Conservation (phyloP, 2,797 vertebrate genomes). For the Pantherophis alleghaniensis region DNA sequence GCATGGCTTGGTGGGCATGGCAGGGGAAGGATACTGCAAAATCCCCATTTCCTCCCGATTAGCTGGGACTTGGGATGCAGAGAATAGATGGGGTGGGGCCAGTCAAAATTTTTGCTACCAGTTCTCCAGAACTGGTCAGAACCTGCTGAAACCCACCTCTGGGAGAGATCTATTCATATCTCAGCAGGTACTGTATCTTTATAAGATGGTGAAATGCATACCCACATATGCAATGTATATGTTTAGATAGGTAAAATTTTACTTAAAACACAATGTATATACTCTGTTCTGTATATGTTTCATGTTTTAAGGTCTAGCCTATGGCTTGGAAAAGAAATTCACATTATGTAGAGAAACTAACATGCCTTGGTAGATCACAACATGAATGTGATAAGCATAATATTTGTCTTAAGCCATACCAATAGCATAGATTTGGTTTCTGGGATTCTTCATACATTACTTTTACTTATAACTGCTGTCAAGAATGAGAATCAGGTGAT, state of each 20-base stretch:
- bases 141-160: too few species aligned
- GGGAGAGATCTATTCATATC: neutral
- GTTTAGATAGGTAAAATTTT: neutral
- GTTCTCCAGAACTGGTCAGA: too few species aligned
- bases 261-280: neutral
- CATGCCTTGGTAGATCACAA: neutral
- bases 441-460: slow-evolving; percentile 35
- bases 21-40: too few species aligned
- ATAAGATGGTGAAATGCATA: neutral
- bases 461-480: slow-evolving; percentile 46
- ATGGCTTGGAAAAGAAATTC: neutral
- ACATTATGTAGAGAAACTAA: neutral
- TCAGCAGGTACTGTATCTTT: neutral
- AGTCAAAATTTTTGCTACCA: too few species aligned
- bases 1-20: too few species aligned
- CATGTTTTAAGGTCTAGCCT: neutral
- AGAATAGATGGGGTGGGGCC: too few species aligned
- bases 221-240: neutral
- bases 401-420: neutral
- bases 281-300: neutral
- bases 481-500: slow-evolving; percentile 55
- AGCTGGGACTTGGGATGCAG: too few species aligned
- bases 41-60: too few species aligned
- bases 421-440: neutral
- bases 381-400: neutral